Percentiles rank a stretch among this genome's conserved stretches.
Conservation (phyloP, 2,797 vertebrate genomes). For the Rhynchotus rufescens region DNA sequence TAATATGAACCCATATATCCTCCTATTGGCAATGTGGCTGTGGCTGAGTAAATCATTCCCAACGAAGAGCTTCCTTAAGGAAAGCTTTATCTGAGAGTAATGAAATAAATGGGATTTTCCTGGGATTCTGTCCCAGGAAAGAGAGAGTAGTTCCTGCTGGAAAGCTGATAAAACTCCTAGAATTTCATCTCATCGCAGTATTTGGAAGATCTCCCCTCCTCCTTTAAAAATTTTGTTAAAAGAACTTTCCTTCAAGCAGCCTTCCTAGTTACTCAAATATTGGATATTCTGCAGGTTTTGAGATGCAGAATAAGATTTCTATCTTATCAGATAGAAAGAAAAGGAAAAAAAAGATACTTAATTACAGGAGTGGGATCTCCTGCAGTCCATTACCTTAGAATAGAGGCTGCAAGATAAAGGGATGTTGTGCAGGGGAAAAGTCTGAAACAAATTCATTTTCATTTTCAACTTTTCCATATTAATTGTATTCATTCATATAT, state of each 20-base stretch:
- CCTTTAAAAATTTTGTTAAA: background rate
- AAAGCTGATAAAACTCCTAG: background rate
- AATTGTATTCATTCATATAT: conserved; percentile 54
- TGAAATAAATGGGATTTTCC: too few species aligned
- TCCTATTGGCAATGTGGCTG: background rate
- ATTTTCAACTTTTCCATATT: conserved; percentile 38
- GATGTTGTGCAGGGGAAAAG: conserved; percentile 9
- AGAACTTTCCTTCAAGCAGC: background rate
- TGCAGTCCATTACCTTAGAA: background rate
- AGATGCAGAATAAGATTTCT: too few species aligned
- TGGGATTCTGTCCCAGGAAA: background rate
- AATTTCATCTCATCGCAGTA: background rate
- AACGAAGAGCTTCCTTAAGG: background rate
- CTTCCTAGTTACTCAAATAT: background rate
- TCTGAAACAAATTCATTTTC: conserved; percentile 46
- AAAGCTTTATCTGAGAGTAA: background rate
- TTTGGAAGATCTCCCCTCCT: background rate
- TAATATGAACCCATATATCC: background rate
- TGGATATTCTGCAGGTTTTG: background rate
- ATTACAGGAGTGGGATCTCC: background rate
- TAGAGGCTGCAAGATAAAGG: background rate
- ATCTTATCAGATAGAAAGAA: background rate
- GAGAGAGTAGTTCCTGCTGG: background rate
- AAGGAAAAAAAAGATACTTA: background rate
- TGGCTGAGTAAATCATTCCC: background rate